These are phyloP conservation scores for Thripadectes ignobilis DNA, from an alignment of 2,797 vertebrate species.

Conservation along the genomic window DNA sequence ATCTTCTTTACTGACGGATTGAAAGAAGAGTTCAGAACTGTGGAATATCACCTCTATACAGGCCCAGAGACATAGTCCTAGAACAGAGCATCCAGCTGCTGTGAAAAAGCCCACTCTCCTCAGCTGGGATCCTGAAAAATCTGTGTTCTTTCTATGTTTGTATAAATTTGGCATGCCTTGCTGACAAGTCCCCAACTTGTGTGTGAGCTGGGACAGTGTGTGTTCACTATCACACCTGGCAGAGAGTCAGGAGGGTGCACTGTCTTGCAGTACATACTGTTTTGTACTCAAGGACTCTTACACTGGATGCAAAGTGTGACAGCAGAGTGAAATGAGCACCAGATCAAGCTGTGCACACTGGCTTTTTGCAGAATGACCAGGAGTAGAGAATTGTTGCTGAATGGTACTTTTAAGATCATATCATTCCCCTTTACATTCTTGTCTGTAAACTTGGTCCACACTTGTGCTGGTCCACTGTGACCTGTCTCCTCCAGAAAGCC, in stretches of 20 bases:
- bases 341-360: not conserved
- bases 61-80: not conserved
- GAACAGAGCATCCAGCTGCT: not conserved
- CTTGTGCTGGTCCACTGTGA: not conserved
- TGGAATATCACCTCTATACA: not conserved
- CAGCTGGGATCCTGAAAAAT: not conserved
- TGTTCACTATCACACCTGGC: not conserved
- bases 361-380: not conserved
- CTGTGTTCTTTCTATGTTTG: not conserved
- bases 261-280: not conserved
- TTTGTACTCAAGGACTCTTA: not conserved
- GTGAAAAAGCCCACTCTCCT: not conserved
- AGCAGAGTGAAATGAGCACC: not conserved
- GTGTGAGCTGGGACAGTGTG: fast-evolving
- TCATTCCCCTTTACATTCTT: not conserved
- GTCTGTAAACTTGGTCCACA: not conserved
- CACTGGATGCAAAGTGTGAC: not conserved
- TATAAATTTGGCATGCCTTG: not conserved
- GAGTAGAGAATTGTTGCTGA: not conserved
- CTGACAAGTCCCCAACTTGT: fast-evolving
- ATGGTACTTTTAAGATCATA: not conserved
- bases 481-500: not conserved
- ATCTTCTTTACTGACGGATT: not conserved
- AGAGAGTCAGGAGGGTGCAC: not conserved
- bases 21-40: not conserved